Base-by-base conservation (phyloP, 2,797 vertebrate species). In the Mallotus villosus region DNA sequence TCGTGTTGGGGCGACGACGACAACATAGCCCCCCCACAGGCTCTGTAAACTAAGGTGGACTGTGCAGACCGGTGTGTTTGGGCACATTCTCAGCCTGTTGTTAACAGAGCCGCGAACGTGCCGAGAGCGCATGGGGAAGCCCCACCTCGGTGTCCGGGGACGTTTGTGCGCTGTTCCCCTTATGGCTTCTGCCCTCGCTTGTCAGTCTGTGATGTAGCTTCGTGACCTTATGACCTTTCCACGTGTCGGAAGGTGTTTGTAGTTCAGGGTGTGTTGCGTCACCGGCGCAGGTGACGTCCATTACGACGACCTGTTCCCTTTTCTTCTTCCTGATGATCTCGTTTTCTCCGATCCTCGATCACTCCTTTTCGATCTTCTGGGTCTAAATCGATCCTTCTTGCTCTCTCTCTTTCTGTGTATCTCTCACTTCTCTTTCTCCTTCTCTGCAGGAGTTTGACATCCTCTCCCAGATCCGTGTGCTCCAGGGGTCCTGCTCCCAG, bases 371-470 rank as follows among this genome's bases (percentile, higher is more conserved):
- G 32, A 6, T 34, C 32, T 6, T 34, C 37, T 41, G 2, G 37
- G 37, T 2, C 55, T 73, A 24, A n/a, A 2, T 19, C 29, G 9
- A 21, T 2, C 32, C 3, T 11, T 67, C 46, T 61, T n/a, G 49
- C 66, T 22, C 59, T 79, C 0, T 58, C 16, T 53, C 61, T 19
- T 0, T 63, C 61, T 46, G 1, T 21, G 14, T 27, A 12, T 61
- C 57, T 72, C 55, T 1, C 59, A 8, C 24, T 70, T 74, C 65
- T 22, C 49, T 46, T 17, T 37, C 55, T 73, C 64, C 79, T 0
- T 55, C 19, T 59, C 60, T 19, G 0, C 84, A 96, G 95, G 95
- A 96, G 81, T 95, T 94, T 76, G 94, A 95, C 72, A 91, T 95
- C 63, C 88, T 96, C 74, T 92, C 92, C 1, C 92, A 87, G 81